Evolutionary conservation across 2,888 invertebrate genomes (phyloP).

Genomic region (Agonopterix subpropinquella): DNA sequence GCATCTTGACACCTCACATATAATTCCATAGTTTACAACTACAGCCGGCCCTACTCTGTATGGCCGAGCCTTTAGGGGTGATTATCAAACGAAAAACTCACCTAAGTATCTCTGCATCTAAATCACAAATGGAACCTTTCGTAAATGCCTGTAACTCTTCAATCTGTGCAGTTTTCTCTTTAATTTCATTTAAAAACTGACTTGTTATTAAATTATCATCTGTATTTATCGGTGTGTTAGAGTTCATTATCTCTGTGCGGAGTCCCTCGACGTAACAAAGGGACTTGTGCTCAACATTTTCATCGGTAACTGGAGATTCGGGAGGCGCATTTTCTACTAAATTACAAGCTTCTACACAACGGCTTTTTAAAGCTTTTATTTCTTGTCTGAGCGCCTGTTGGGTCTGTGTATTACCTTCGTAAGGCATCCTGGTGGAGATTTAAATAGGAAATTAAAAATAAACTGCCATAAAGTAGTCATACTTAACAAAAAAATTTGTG

Average conservation of each 20-base stretch:
- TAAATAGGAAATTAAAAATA: background rate
- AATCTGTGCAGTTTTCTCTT: conserved; percentile 41
- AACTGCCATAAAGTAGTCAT: too few species aligned
- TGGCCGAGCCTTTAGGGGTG: too few species aligned
- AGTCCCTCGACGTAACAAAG: conserved; percentile 47
- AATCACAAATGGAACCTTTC: conserved; percentile 43
- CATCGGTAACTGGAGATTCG: conserved; percentile 24
- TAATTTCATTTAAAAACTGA: conserved; percentile 49
- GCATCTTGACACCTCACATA: too few species aligned
- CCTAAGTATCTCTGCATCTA: conserved; percentile 53
- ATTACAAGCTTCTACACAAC: conserved; percentile 40
- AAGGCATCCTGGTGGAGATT: conserved; percentile 35
- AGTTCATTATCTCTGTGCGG: conserved; percentile 37
- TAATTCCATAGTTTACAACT: too few species aligned
- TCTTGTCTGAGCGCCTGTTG: conserved; percentile 36
- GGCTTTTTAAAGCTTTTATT: conserved; percentile 39
- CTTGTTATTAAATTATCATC: conserved; percentile 49
- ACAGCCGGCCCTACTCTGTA: too few species aligned
- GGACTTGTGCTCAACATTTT: conserved; percentile 32
- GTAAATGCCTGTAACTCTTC: conserved; percentile 51
- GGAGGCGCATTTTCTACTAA: conserved; percentile 44
- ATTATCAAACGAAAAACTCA: conserved; percentile 15
- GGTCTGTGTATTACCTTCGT: conserved; percentile 34
- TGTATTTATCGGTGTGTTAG: conserved; percentile 36
- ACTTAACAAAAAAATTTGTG: too few species aligned